Percentiles rank a stretch among this genome's conserved stretches.
Evolutionary conservation across 53 echinoderm and acorn worm genomes (phyloP).

Genomic region (Echinometra lucunter): DNA sequence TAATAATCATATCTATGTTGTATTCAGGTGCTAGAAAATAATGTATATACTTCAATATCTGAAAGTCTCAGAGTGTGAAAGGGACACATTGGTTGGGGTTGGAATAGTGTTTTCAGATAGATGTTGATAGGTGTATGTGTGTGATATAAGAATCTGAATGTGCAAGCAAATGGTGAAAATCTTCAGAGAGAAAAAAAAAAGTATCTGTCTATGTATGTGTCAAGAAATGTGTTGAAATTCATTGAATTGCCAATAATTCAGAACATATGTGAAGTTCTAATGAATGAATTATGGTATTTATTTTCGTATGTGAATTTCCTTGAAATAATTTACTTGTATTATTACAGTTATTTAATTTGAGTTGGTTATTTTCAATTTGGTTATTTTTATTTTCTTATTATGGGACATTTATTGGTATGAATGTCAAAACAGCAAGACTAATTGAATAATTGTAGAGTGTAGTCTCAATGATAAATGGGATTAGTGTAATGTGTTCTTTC

Average conservation of each 20-base stretch:
- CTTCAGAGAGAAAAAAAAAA: background rate
- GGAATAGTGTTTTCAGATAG: background rate
- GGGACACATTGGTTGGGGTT: background rate
- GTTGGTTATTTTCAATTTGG: background rate
- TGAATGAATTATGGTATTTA: background rate
- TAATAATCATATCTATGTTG: background rate
- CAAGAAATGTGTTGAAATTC: background rate
- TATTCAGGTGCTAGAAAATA: conserved; percentile 36
- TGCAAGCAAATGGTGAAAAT: background rate
- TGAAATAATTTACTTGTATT: background rate
- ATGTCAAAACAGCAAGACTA: background rate
- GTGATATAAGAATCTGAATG: background rate
- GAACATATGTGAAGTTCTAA: background rate
- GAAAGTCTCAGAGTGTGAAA: background rate
- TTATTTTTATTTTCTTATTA: too few relatives aligned
- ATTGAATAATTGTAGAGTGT: too few relatives aligned
- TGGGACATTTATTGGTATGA: background rate
- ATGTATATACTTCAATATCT: background rate
- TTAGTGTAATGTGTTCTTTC: too few relatives aligned
- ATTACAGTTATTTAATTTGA: conserved; percentile 5
- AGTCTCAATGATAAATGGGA: too few relatives aligned
- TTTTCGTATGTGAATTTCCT: background rate
- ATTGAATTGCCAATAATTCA: conserved; percentile 6
- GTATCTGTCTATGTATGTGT: too few relatives aligned
- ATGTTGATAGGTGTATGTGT: background rate